These are phyloP conservation scores for Heliconius nattereri DNA, from an alignment of 1,140 invertebrate species.

Conservation along the genomic window DNA sequence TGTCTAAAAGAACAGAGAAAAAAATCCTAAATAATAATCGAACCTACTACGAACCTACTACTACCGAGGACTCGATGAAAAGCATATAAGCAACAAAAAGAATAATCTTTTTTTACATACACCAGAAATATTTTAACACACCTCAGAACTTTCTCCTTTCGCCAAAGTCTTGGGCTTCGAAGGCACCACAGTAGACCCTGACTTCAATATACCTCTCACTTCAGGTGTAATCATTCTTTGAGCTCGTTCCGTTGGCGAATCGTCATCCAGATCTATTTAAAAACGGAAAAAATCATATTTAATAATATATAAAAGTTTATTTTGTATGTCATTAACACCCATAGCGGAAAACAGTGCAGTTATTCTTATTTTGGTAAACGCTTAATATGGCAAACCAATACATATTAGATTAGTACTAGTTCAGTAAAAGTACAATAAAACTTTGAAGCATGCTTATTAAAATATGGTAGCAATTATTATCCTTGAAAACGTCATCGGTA, in stretches of 20 bases:
- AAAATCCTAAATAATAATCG: too few species aligned
- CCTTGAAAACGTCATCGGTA: background rate
- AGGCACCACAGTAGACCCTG: constrained; percentile 75
- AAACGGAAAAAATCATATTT: background rate
- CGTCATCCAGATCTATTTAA: constrained; percentile 69
- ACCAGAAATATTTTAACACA: constrained; percentile 34
- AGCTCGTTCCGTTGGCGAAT: constrained; percentile 73
- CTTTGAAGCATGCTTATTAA: constrained; percentile 1
- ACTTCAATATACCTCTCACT: constrained; percentile 81
- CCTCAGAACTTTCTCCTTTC: constrained; percentile 79
- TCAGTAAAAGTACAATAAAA: background rate
- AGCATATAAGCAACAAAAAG: too few species aligned
- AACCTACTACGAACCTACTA: too few species aligned
- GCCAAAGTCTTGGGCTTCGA: constrained; percentile 63
- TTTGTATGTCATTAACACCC: background rate
- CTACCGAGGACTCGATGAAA: too few species aligned
- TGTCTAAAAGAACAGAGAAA: too few species aligned
- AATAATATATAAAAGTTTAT: background rate
- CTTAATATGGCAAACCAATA: background rate
- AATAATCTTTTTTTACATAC: background rate
- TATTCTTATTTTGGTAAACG: background rate
- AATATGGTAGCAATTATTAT: background rate
- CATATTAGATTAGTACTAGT: background rate
- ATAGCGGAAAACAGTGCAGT: background rate
- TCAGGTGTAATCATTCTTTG: constrained; percentile 79